Evolutionary conservation across 2,797 vertebrate genomes (phyloP).

Genomic region (Chaetophractus vellerosus): DNA sequence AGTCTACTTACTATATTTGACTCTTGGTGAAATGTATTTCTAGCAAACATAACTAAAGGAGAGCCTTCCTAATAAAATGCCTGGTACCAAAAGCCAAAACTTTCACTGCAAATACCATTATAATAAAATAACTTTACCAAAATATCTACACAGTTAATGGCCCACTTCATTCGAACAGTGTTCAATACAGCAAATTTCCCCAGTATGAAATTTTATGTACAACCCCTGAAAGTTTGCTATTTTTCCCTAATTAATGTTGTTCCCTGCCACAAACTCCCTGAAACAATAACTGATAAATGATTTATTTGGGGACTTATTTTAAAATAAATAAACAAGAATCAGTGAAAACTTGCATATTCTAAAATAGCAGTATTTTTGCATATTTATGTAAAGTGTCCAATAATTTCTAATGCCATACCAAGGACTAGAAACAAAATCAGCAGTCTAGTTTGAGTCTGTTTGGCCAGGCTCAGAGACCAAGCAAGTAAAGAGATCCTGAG

Average conservation of each 20-base stretch:
- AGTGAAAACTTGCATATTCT: not conserved
- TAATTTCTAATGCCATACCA: not conserved
- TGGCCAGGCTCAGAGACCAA: not conserved
- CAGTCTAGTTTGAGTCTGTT: not conserved
- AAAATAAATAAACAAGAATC: no score
- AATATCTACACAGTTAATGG: not conserved
- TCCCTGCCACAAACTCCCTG: not conserved
- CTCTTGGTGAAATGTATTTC: not conserved
- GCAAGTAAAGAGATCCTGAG: not conserved
- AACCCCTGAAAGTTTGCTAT: not conserved
- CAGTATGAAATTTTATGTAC: not conserved
- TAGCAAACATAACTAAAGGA: not conserved
- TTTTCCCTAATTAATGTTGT: not conserved
- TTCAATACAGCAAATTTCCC: not conserved
- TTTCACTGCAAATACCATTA: not conserved
- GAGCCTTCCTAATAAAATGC: not conserved
- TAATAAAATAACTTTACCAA: not conserved
- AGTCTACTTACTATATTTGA: not conserved
- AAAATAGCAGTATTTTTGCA: not conserved
- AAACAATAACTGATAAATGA: no score
- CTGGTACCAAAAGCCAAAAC: not conserved
- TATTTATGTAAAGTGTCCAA: not conserved
- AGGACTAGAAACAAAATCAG: not conserved
- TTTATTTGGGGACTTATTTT: no score
- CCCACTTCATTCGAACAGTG: not conserved